These are phyloP conservation scores for Mohoua ochrocephala DNA, from an alignment of 2,113 vertebrate species.

Conservation along the genomic window DNA sequence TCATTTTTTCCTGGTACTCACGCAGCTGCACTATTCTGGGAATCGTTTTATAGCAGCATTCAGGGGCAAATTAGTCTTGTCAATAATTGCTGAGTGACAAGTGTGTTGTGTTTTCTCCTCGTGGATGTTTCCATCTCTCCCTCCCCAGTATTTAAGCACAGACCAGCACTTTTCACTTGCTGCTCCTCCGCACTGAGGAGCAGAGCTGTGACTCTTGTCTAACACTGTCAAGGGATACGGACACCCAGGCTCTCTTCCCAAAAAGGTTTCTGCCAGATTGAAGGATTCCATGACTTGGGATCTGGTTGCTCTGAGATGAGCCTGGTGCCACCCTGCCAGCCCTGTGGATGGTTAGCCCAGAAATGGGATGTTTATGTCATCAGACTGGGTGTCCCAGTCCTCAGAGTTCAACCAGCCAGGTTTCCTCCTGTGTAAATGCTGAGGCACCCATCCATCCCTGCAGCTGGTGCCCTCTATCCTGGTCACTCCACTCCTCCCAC, in stretches of 20 bases:
- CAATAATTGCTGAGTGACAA: conserved; percentile 37
- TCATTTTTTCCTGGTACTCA: conserved; percentile 56
- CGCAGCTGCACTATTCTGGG: conserved; percentile 53
- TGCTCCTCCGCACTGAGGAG: neutral
- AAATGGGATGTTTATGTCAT: neutral
- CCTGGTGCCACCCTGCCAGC: neutral
- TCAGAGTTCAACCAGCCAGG: too few relatives aligned
- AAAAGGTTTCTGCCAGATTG: accelerated
- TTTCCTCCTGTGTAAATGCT: neutral
- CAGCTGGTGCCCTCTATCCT: neutral
- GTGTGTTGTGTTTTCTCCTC: neutral
- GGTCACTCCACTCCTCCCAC: neutral
- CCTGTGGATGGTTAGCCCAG: neutral
- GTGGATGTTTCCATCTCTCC: neutral
- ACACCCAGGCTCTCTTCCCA: neutral
- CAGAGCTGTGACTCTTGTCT: neutral
- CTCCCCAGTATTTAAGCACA: neutral
- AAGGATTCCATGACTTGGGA: neutral
- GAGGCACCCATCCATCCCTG: neutral
- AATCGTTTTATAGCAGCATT: conserved; percentile 41
- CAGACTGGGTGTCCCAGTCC: neutral
- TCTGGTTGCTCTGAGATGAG: neutral
- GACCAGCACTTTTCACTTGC: neutral
- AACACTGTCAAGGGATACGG: neutral
- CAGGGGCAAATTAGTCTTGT: conserved; percentile 60